These are phyloP conservation scores for Tetanocera ferruginea DNA, from an alignment of 2,888 invertebrate genomes.

Conservation along the genomic window DNA sequence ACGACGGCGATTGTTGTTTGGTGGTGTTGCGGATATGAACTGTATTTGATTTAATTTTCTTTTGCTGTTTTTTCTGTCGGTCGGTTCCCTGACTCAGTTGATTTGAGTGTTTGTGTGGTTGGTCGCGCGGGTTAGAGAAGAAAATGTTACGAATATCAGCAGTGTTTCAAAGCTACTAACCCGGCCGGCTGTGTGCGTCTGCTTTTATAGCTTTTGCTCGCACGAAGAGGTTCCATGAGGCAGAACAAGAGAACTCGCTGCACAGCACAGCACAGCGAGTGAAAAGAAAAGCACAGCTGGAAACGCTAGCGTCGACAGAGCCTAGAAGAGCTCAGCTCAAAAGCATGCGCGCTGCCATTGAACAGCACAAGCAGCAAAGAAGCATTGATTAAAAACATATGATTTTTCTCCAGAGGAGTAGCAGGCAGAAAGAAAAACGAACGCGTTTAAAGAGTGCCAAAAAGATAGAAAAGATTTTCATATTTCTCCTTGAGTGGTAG, in stretches of 20 bases:
- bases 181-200: constrained; percentile 65
- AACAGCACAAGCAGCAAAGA: background rate
- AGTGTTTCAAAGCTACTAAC: constrained; percentile 69
- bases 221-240: background rate
- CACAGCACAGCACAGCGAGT: background rate
- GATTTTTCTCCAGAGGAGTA: no score
- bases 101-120: background rate
- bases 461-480: no score
- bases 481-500: no score
- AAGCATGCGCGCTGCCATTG: background rate
- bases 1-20: background rate
- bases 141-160: constrained; percentile 54
- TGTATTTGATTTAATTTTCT: constrained; percentile 1
- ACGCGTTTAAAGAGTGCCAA: no score
- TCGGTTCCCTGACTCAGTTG: constrained; percentile 11
- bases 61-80: constrained; percentile 12
- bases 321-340: background rate
- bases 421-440: no score
- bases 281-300: constrained; percentile 1
- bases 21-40: background rate
- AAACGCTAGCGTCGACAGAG: background rate
- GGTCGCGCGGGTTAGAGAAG: constrained; percentile 20
- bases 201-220: constrained; percentile 64
- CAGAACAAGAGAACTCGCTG: constrained; percentile 1
- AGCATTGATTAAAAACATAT: no score